Evolutionary conservation across 2,797 vertebrate genomes (phyloP).

Genomic region (Ctenopoma kingsleyae): DNA sequence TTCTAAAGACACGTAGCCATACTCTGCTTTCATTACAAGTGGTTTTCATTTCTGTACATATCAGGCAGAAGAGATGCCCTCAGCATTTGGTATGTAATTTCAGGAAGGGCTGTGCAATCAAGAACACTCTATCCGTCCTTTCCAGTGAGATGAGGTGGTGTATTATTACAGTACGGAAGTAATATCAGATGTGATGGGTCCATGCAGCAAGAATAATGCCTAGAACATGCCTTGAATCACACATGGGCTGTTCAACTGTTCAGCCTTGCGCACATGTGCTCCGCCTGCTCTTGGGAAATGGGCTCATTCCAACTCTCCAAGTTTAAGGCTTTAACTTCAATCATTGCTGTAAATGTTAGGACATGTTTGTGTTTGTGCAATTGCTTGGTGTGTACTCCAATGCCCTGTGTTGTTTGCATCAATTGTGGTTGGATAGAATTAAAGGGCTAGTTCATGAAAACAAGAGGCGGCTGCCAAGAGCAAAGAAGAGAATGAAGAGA

Average conservation of each 20-base stretch:
- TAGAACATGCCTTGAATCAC: constrained; percentile 66
- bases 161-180: constrained; percentile 82
- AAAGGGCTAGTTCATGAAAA: constrained; percentile 72
- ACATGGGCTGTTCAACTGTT: constrained; percentile 43
- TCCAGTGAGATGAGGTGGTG: constrained; percentile 69
- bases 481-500: constrained; percentile 62
- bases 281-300: constrained; percentile 52
- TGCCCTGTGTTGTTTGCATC: constrained; percentile 69
- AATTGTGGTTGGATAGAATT: constrained; percentile 61
- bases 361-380: constrained; percentile 79
- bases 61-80: constrained; percentile 70
- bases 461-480: constrained; percentile 58
- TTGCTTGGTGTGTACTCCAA: constrained; percentile 59
- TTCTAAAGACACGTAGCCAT: constrained; percentile 4
- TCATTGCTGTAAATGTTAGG: constrained; percentile 77
- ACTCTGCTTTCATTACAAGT: constrained; percentile 26
- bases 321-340: constrained; percentile 56
- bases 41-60: constrained; percentile 66
- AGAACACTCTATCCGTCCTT: constrained; percentile 69
- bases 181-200: constrained; percentile 80
- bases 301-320: constrained; percentile 36
- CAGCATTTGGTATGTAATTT: constrained; percentile 79
- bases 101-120: constrained; percentile 69
- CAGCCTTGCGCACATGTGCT: constrained; percentile 28
- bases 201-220: constrained; percentile 75